These are phyloP conservation scores for Petrophora chlorosata DNA, from an alignment of 2,888 invertebrate genomes.

Conservation along the genomic window DNA sequence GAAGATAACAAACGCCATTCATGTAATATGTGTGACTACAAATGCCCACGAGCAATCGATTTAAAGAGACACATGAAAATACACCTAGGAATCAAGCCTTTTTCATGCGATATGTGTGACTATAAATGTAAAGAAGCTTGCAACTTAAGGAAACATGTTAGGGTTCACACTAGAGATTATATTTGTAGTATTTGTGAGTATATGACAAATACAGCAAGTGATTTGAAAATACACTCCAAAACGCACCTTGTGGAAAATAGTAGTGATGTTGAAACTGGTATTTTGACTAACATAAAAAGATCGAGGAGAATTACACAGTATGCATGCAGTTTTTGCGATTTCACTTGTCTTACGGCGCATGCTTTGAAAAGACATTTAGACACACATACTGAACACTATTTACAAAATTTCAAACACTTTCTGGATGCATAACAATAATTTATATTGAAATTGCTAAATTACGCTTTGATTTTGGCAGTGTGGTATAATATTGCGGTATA, in stretches of 20 bases:
- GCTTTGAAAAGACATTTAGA: slow-evolving; percentile 17
- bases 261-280: background rate
- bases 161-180: background rate
- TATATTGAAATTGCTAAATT: too few relatives aligned
- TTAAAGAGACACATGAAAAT: slow-evolving; percentile 15
- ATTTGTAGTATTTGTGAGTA: slow-evolving; percentile 7
- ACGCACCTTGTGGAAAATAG: background rate
- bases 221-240: slow-evolving; percentile 7
- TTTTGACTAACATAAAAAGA: background rate
- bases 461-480: too few relatives aligned
- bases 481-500: too few relatives aligned
- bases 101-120: slow-evolving; percentile 10
- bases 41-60: slow-evolving; percentile 12
- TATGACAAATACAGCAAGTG: background rate
- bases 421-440: slow-evolving; percentile 13
- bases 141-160: slow-evolving; percentile 4
- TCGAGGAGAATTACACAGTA: background rate
- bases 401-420: slow-evolving; percentile 16
- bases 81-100: slow-evolving; percentile 5
- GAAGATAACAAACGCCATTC: slow-evolving; percentile 7
- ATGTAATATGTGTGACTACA: slow-evolving; percentile 13
- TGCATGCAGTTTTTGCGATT: slow-evolving; percentile 14
- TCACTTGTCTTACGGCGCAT: background rate
- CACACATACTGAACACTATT: slow-evolving; percentile 13
- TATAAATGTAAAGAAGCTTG: slow-evolving; percentile 6